Conservation (phyloP, 2,888 invertebrate species). For the Trisateles emortualis region DNA sequence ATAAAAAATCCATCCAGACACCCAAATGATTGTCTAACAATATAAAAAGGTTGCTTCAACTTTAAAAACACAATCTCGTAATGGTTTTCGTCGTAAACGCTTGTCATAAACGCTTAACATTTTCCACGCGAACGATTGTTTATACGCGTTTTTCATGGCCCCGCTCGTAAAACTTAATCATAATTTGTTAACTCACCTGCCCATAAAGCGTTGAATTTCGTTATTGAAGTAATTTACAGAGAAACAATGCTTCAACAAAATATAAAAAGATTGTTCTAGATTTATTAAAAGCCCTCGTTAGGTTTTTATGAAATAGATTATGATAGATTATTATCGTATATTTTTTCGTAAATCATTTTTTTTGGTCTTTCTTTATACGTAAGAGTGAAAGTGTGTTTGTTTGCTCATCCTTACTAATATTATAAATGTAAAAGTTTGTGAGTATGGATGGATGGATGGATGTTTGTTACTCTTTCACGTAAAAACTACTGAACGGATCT, state of each 20-base stretch:
- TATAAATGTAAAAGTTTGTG: too few relatives aligned
- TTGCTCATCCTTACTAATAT: too few relatives aligned
- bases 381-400: too few relatives aligned
- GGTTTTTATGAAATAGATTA: too few relatives aligned
- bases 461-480: too few relatives aligned
- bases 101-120: conserved; percentile 35
- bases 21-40: neutral
- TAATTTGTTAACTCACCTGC: conserved; percentile 28
- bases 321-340: too few relatives aligned
- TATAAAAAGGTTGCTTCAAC: conserved; percentile 2
- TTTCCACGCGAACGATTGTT: conserved; percentile 35
- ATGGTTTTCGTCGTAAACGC: conserved; percentile 38
- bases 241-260: neutral
- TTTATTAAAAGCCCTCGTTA: too few relatives aligned
- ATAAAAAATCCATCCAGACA: neutral
- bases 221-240: neutral
- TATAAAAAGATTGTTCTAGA: too few relatives aligned
- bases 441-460: too few relatives aligned
- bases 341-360: too few relatives aligned
- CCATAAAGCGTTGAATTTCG: neutral
- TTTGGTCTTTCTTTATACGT: too few relatives aligned
- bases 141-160: conserved; percentile 22
- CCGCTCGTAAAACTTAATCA: conserved; percentile 30
- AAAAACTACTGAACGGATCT: too few relatives aligned
- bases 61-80: conserved; percentile 33